Evolutionary conservation across 1,140 invertebrate genomes (phyloP).

Genomic region (Lamellibrachia luymesi): DNA sequence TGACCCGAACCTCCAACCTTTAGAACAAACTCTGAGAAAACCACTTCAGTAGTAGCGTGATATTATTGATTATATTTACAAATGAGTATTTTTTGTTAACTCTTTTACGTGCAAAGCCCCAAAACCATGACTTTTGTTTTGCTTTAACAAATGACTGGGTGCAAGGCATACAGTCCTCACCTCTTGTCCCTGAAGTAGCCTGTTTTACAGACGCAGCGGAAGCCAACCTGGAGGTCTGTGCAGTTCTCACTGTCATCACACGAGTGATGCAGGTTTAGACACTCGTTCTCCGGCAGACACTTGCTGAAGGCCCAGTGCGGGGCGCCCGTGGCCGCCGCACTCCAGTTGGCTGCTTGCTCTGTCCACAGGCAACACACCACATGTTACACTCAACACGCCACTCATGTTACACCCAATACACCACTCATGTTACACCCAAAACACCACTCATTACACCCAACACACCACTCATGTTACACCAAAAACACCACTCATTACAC

Average conservation of each 20-base stretch:
- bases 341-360: slow-evolving; percentile 15
- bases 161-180: slow-evolving; percentile 2
- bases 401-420: neutral
- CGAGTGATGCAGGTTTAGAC: slow-evolving; percentile 84
- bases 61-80: too few species aligned
- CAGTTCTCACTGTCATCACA: slow-evolving; percentile 87
- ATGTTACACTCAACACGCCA: neutral
- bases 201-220: slow-evolving; percentile 79
- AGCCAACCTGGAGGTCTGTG: slow-evolving; percentile 72
- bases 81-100: too few species aligned
- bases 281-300: slow-evolving; percentile 92
- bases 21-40: too few species aligned
- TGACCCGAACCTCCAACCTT: too few species aligned
- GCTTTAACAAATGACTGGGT: too few species aligned
- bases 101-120: too few species aligned
- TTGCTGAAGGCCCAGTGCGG: slow-evolving; percentile 76
- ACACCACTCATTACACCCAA: neutral
- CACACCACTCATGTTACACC: too few species aligned
- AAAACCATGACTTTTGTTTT: too few species aligned
- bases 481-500: neutral
- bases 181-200: slow-evolving; percentile 65
- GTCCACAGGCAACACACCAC: neutral
- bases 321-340: neutral
- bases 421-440: neutral
- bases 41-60: too few species aligned